Evolutionary conservation across 2,113 vertebrate genomes (phyloP).

Genomic region (Pomatostomus ruficeps): DNA sequence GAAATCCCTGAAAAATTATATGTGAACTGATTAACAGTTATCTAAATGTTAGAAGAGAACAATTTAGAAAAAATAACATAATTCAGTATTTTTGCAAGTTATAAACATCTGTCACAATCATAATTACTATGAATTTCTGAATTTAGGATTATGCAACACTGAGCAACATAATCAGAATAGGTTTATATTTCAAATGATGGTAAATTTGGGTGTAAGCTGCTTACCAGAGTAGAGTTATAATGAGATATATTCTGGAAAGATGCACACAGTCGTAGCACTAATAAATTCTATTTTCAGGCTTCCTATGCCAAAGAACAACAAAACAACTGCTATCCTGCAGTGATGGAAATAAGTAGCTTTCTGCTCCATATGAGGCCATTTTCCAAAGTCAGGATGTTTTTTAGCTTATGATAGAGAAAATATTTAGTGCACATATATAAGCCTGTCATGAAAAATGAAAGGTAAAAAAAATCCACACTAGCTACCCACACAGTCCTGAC

Average conservation of each 20-base stretch:
- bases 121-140: neutral
- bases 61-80: neutral
- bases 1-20: neutral
- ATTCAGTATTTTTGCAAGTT: neutral
- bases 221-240: neutral
- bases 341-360: constrained; percentile 1
- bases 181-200: neutral
- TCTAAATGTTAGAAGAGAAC: neutral
- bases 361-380: neutral
- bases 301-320: neutral
- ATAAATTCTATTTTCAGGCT: neutral
- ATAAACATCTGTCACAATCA: neutral
- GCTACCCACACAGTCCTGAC: neutral
- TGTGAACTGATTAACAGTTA: neutral
- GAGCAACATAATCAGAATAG: neutral
- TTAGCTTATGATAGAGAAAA: neutral
- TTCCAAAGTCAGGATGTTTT: neutral
- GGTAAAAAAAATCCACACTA: neutral
- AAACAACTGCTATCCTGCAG: neutral
- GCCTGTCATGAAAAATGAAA: neutral
- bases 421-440: neutral
- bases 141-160: neutral
- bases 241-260: neutral
- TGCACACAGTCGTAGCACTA: neutral
- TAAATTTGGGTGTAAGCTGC: neutral